A percentile compares a stretch with the other conserved stretches of the same genome.
These are phyloP conservation scores for Paradoxurus hermaphroditus DNA, from an alignment of 2,113 vertebrate species.

Conservation along the genomic window DNA sequence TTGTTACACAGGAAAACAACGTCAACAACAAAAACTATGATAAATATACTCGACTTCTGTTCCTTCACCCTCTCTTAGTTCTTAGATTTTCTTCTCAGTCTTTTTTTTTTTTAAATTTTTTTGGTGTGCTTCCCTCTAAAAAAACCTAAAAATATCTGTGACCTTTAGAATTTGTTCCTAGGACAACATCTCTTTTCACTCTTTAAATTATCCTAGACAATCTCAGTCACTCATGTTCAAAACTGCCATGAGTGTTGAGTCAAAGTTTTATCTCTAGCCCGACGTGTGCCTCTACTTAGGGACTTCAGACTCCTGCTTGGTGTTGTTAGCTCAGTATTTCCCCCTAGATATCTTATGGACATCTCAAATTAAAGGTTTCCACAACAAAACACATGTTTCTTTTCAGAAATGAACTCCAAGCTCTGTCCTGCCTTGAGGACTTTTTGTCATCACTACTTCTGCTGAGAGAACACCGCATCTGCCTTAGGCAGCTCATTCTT, in stretches of 20 bases:
- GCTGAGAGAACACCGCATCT: background rate
- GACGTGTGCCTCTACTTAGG: background rate
- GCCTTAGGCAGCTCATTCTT: background rate
- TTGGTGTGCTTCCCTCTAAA: background rate
- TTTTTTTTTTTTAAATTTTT: background rate
- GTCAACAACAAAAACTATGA: background rate
- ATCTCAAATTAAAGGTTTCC: background rate
- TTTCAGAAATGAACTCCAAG: background rate
- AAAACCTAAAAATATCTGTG: background rate
- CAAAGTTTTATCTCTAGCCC: background rate
- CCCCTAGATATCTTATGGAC: background rate
- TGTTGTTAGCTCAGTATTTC: background rate
- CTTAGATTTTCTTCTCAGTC: background rate
- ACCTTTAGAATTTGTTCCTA: background rate
- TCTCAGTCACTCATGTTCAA: background rate
- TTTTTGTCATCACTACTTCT: background rate
- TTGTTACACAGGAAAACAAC: background rate
- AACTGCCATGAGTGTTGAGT: background rate
- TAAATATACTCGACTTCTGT: background rate
- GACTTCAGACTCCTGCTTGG: background rate
- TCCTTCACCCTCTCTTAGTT: background rate
- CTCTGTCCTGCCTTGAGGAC: background rate
- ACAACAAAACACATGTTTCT: background rate
- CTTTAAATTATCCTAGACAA: background rate
- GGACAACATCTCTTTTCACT: background rate